A percentile compares a stretch with the other conserved stretches of the same genome.
Evolutionary conservation across 1,140 invertebrate species (phyloP).

Genomic region (Brachionus angularis): DNA sequence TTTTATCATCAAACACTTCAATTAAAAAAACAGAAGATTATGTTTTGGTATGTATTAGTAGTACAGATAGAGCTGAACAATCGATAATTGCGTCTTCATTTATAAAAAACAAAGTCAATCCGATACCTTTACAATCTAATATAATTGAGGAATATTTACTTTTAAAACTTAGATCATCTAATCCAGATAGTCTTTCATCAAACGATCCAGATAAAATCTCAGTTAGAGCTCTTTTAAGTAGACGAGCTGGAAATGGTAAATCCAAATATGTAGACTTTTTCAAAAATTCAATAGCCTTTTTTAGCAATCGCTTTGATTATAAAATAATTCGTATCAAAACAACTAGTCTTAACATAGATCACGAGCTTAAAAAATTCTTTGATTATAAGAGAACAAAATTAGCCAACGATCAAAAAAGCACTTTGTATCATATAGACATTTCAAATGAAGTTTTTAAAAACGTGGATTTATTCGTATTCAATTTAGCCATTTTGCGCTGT

Average conservation of each 20-base stretch:
- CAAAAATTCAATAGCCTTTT: not conserved
- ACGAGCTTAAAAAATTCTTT: not conserved
- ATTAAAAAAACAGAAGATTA: conserved; percentile 3
- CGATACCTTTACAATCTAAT: not conserved
- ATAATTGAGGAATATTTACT: not conserved
- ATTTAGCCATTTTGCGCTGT: not conserved
- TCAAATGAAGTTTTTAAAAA: conserved; percentile 19
- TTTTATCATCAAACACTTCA: conserved; percentile 1
- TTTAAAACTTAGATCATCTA: not conserved
- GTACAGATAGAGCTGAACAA: not conserved
- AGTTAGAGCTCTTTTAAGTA: not conserved
- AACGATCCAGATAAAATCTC: not conserved
- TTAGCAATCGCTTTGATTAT: not conserved
- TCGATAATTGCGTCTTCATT: conserved; percentile 9
- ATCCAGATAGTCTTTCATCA: not conserved
- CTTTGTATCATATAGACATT: conserved; percentile 35
- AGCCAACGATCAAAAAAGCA: not conserved
- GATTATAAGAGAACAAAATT: too few species aligned
- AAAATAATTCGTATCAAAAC: conserved; percentile 26
- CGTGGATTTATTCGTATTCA: conserved; percentile 29
- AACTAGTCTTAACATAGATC: not conserved
- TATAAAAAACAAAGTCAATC: conserved; percentile 19
- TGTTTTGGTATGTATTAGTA: conserved; percentile 20
- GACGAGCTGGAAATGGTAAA: conserved; percentile 31
- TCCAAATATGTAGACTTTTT: conserved; percentile 12